Conservation (phyloP, 2,888 invertebrate genomes). For the Xestia ashworthii region DNA sequence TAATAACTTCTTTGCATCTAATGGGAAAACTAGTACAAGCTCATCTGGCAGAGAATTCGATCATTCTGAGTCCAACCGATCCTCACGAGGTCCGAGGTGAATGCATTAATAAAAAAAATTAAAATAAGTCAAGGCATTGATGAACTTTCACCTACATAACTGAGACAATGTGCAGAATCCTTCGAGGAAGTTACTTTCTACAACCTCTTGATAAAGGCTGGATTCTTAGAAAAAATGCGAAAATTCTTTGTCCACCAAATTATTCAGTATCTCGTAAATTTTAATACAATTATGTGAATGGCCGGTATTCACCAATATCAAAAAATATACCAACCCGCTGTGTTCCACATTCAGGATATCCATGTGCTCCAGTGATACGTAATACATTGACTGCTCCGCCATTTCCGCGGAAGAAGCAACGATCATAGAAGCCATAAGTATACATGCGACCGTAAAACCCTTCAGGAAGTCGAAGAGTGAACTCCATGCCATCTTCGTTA, state of each 20-base stretch:
- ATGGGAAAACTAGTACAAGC: too few relatives aligned
- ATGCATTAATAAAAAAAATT: too few relatives aligned
- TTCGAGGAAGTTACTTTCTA: too few relatives aligned
- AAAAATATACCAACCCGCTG: conserved; percentile 91
- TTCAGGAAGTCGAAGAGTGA: conserved; percentile 96
- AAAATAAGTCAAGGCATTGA: too few relatives aligned
- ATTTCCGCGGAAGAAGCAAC: conserved; percentile 97
- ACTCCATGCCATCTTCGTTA: conserved; percentile 98
- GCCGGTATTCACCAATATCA: background rate
- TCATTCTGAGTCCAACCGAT: too few relatives aligned
- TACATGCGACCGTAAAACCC: conserved; percentile 97
- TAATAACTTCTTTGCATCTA: too few relatives aligned
- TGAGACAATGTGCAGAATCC: too few relatives aligned
- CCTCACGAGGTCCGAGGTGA: too few relatives aligned
- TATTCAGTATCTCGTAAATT: background rate
- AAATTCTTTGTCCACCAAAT: background rate
- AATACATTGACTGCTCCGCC: conserved; percentile 96
- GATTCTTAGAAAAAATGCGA: background rate
- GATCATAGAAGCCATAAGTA: conserved; percentile 97
- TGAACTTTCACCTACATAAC: too few relatives aligned
- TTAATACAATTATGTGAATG: background rate
- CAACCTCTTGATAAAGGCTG: too few relatives aligned
- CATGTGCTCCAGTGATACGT: conserved; percentile 96
- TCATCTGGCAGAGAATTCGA: too few relatives aligned
- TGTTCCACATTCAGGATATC: conserved; percentile 98